Conservation (phyloP, 2,113 vertebrate genomes). For the Lates calcarifer region DNA sequence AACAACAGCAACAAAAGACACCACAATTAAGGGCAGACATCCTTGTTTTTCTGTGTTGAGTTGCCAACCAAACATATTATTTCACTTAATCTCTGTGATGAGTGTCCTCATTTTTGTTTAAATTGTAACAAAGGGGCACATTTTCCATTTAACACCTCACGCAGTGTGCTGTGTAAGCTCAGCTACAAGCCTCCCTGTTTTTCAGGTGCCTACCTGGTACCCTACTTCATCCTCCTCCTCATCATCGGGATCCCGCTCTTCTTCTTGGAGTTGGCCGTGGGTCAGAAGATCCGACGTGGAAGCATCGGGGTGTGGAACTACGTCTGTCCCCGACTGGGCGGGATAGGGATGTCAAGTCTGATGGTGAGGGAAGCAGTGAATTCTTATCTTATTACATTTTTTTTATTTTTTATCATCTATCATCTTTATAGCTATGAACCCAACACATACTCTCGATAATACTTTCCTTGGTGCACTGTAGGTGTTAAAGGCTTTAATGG, state of each 20-base stretch:
- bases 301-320: slow-evolving; percentile 98
- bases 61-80: too few relatives aligned
- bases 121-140: background rate
- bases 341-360: slow-evolving; percentile 93
- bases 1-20: background rate
- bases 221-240: slow-evolving; percentile 93
- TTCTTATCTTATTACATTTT: background rate
- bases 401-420: background rate
- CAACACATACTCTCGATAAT: background rate
- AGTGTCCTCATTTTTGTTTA: too few relatives aligned
- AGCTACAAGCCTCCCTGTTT: slow-evolving; percentile 16
- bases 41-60: background rate
- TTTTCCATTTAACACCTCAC: background rate
- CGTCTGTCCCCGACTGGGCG: slow-evolving; percentile 92
- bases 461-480: background rate
- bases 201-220: slow-evolving; percentile 95
- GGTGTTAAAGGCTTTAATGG: slow-evolving; percentile 2
- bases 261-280: slow-evolving; percentile 96
- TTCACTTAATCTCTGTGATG: too few relatives aligned
- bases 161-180: too few relatives aligned
- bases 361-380: slow-evolving; percentile 83
- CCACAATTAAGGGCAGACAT: too few relatives aligned
- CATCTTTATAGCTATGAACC: background rate
- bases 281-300: slow-evolving; percentile 93
- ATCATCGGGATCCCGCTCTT: slow-evolving; percentile 95